Percentiles rank a stretch among this genome's conserved stretches.
Evolutionary conservation across 2,797 vertebrate genomes (phyloP).

Genomic region (Nyctibius grandis): DNA sequence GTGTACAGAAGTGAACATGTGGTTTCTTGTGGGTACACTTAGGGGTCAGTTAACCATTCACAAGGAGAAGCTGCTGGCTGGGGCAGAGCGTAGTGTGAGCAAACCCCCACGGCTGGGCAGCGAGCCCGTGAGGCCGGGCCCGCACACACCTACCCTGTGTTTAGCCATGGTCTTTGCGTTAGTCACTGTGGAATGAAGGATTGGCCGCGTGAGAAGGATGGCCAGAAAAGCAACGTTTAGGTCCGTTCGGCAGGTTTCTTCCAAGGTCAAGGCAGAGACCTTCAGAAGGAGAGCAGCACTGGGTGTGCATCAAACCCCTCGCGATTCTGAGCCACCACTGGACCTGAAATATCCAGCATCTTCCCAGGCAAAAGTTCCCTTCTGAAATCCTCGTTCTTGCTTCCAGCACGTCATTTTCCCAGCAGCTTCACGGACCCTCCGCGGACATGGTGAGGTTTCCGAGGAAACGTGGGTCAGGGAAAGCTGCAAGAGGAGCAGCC

Average conservation of each 20-base stretch:
- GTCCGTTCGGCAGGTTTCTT: background rate
- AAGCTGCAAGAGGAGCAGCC: background rate
- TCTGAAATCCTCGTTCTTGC: background rate
- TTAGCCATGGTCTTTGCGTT: background rate
- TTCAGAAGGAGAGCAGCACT: background rate
- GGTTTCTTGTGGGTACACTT: background rate
- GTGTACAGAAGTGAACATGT: background rate
- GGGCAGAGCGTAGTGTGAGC: background rate
- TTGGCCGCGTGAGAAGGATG: fast-evolving
- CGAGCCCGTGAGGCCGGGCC: fast-evolving
- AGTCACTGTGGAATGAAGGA: background rate
- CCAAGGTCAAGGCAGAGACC: background rate
- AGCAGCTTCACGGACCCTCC: background rate
- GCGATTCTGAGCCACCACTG: background rate
- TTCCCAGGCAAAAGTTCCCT: background rate
- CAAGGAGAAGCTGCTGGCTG: background rate
- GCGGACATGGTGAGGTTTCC: background rate
- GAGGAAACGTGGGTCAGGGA: background rate
- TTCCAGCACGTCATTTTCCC: background rate
- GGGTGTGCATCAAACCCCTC: background rate
- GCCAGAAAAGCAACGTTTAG: background rate
- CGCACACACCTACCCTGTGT: no score
- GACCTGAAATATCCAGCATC: background rate
- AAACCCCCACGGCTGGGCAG: fast-evolving
- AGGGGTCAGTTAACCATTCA: background rate